These are phyloP conservation scores for Eurytoma californica DNA, from an alignment of 2,888 invertebrate genomes.

Conservation along the genomic window DNA sequence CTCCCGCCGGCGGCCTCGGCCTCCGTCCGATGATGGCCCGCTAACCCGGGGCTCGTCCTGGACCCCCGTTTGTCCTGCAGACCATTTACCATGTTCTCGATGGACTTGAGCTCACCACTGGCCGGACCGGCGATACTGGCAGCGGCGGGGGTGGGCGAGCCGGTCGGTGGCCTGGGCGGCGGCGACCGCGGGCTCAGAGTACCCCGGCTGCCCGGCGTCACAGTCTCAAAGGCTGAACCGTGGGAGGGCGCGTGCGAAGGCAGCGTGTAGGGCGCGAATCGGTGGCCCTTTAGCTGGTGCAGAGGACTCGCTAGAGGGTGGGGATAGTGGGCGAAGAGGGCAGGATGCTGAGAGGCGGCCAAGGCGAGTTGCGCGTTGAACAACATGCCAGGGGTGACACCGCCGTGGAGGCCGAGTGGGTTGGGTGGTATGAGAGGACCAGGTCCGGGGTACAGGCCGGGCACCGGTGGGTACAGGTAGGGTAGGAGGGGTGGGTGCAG, in stretches of 20 bases:
- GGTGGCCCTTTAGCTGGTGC: constrained; percentile 83
- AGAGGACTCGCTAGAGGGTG: constrained; percentile 84
- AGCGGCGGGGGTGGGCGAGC: constrained; percentile 77
- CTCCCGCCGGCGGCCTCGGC: constrained; percentile 70
- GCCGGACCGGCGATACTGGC: constrained; percentile 79
- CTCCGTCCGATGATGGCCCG: constrained; percentile 68
- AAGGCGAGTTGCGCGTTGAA: constrained; percentile 93
- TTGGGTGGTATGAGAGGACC: constrained; percentile 83
- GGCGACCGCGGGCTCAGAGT: constrained; percentile 79
- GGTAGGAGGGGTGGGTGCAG: constrained; percentile 94
- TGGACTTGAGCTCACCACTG: constrained; percentile 92
- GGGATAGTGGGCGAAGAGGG: constrained; percentile 81
- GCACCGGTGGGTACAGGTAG: constrained; percentile 90
- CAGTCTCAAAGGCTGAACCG: constrained; percentile 92
- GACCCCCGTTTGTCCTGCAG: constrained; percentile 90
- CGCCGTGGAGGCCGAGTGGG: constrained; percentile 81
- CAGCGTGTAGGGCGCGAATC: constrained; percentile 93
- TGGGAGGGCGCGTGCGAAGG: constrained; percentile 83
- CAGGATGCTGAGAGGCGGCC: constrained; percentile 88
- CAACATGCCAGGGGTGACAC: constrained; percentile 88
- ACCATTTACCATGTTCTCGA: constrained; percentile 98
- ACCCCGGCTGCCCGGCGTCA: constrained; percentile 84
- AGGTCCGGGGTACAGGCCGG: constrained; percentile 86
- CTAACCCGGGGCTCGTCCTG: constrained; percentile 71
- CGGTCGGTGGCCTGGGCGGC: constrained; percentile 78